These are phyloP conservation scores for Athetis lepigone DNA, from an alignment of 2,888 invertebrate species.

Conservation along the genomic window DNA sequence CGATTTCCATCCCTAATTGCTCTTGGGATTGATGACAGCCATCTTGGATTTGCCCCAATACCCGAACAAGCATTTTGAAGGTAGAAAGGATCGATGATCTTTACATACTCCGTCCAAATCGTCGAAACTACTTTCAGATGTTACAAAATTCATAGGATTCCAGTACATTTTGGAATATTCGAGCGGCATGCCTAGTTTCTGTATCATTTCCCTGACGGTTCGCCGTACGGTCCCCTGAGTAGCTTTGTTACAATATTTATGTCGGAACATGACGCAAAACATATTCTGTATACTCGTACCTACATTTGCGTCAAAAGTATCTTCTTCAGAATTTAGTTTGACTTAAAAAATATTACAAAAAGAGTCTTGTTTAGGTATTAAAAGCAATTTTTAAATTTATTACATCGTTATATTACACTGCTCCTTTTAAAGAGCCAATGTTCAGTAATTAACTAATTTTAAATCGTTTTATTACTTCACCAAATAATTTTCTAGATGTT, in stretches of 20 bases:
- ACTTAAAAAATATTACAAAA: slow-evolving; percentile 3
- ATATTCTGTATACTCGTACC: slow-evolving; percentile 36
- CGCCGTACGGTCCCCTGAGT: slow-evolving; percentile 45
- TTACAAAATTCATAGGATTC: slow-evolving; percentile 63
- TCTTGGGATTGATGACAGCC: slow-evolving; percentile 32
- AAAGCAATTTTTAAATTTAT: slow-evolving; percentile 38
- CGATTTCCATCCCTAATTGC: background rate
- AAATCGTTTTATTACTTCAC: slow-evolving; percentile 47
- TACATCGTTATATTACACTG: slow-evolving; percentile 13
- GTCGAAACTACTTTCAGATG: slow-evolving; percentile 58
- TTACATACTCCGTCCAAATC: slow-evolving; percentile 41
- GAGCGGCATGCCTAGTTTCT: slow-evolving; percentile 58
- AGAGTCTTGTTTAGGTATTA: slow-evolving; percentile 1
- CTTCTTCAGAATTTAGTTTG: slow-evolving; percentile 15
- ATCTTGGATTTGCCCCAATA: slow-evolving; percentile 50
- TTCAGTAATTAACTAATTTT: slow-evolving; percentile 37
- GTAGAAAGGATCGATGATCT: slow-evolving; percentile 33
- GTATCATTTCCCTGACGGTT: slow-evolving; percentile 61
- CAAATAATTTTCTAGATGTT: slow-evolving; percentile 39
- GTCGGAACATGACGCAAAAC: slow-evolving; percentile 53
- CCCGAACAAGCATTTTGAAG: slow-evolving; percentile 38
- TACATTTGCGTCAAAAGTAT: slow-evolving; percentile 26
- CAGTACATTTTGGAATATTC: slow-evolving; percentile 60
- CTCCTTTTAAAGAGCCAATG: slow-evolving; percentile 15
- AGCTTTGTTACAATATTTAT: slow-evolving; percentile 62